Base-by-base conservation (phyloP, 2,888 invertebrate species). In the Pomacea canaliculata region DNA sequence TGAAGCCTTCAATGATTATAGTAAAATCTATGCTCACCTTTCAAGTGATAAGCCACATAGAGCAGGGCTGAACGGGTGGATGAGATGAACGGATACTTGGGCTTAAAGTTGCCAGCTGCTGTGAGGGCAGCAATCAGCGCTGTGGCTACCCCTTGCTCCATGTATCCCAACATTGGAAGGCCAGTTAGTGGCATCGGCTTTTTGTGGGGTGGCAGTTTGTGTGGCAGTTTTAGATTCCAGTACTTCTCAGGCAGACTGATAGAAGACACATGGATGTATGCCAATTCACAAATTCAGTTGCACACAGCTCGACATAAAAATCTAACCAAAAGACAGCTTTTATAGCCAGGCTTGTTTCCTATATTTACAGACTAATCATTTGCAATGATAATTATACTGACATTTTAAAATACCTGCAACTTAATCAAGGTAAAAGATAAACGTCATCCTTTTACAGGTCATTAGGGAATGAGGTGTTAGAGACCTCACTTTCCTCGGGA, bases 81-180 rank as follows among this genome's bases (percentile, higher is more conserved):
- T 68, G 84, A 87, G 59, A 91, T 83, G 86, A 91, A 91, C 1
- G 91, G 91, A 80, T 89, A 91, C 80, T 91, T 91, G 62, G 91
- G 91, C 81, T 91, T 91, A 72, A 88, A 87, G 77, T 86, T 87
- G 37, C 91, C 91, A 37, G 86, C 87, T 23, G 90, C 86, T 18
- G 90, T 90, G 76, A 91, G 82, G 7, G 90, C 88, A 74, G 90
- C 90, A 65, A 86, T 87, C 67, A 91, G 79, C 7, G 88, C 85
- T 5, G 86, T 82, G 16, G 91, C 87, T 10, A 88, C 86, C 0
- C 89, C 87, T 84, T 91, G 91, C 78, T 91, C 91, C 86, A 91
- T 83, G 84, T 89, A 91, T 13, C 91, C 91, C 51, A 90, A 85
- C 89, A 91, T 90, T 12, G 91, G 91, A 65, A 91, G 84, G 23